These are phyloP conservation scores for Acromyrmex charruanus DNA, from an alignment of 1,140 invertebrate species.

Conservation along the genomic window DNA sequence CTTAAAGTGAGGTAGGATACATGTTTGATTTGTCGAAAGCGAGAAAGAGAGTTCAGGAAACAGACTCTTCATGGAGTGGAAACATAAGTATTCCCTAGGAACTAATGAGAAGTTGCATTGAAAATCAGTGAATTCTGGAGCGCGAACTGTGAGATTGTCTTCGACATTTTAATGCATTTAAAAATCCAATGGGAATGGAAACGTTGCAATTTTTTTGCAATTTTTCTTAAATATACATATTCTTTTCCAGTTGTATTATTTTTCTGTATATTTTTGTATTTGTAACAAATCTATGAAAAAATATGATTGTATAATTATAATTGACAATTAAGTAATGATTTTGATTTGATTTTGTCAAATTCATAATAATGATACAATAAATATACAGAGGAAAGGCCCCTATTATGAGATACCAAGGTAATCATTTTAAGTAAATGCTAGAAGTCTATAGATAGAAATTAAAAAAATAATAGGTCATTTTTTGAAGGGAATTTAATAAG, in stretches of 20 bases:
- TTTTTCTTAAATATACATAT: background rate
- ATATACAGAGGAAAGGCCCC: background rate
- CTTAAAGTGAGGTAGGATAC: no score
- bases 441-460: no score
- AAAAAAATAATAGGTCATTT: no score
- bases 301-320: background rate
- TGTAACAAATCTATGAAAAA: background rate
- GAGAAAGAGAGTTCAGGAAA: no score
- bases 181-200: background rate
- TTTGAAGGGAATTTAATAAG: no score
- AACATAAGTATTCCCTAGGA: background rate
- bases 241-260: background rate
- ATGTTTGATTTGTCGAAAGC: no score
- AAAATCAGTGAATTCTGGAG: background rate
- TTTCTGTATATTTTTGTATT: background rate
- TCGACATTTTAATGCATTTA: background rate
- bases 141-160: background rate
- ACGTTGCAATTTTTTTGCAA: background rate
- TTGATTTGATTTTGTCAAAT: no score
- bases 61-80: background rate
- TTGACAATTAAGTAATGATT: background rate
- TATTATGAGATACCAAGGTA: no score
- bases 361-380: background rate
- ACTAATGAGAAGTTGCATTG: background rate
- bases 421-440: no score